Evolutionary conservation across 2,113 vertebrate genomes (phyloP).

Genomic region (Ammodytes dubius): DNA sequence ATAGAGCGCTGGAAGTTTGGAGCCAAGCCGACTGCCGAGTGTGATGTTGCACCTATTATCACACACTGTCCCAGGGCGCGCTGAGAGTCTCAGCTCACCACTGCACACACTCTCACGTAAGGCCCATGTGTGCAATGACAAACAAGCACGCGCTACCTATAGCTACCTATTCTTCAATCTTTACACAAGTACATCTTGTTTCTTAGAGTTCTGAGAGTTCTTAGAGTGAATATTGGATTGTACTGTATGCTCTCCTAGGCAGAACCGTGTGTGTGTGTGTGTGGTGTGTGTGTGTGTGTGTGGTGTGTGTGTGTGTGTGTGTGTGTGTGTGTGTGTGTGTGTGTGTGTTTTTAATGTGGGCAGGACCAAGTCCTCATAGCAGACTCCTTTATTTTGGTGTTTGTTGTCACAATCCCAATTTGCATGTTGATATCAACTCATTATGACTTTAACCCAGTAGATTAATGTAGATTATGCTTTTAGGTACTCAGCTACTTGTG

Average conservation of each 20-base stretch:
- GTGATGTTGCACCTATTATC: slow-evolving; percentile 70
- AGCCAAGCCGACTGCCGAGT: slow-evolving; percentile 14
- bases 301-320: not conserved
- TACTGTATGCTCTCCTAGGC: not conserved
- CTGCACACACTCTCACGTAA: slow-evolving; percentile 21
- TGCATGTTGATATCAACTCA: slow-evolving; percentile 72
- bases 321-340: not conserved
- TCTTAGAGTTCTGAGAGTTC: not conserved
- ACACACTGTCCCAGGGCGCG: slow-evolving; percentile 32
- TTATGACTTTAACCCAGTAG: slow-evolving; percentile 68
- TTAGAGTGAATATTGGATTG: not conserved
- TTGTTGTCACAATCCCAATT: slow-evolving; percentile 68
- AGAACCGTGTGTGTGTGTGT: not conserved
- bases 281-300: not conserved
- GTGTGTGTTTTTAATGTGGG: not conserved
- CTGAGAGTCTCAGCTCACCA: slow-evolving; percentile 26
- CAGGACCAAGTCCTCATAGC: slow-evolving; percentile 14
- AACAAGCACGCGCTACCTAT: not conserved
- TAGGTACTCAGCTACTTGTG: slow-evolving; percentile 18
- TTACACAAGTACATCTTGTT: not conserved
- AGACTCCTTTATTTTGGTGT: slow-evolving; percentile 50
- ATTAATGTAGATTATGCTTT: slow-evolving; percentile 73
- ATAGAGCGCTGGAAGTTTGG: slow-evolving; percentile 35
- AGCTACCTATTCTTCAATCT: not conserved
- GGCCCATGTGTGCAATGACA: slow-evolving; percentile 11